A percentile compares a stretch with the other conserved stretches of the same genome.
phyloP scores from a whole-genome alignment of 2,888 invertebrate genomes.

The Drosophila prolongata region DNA sequence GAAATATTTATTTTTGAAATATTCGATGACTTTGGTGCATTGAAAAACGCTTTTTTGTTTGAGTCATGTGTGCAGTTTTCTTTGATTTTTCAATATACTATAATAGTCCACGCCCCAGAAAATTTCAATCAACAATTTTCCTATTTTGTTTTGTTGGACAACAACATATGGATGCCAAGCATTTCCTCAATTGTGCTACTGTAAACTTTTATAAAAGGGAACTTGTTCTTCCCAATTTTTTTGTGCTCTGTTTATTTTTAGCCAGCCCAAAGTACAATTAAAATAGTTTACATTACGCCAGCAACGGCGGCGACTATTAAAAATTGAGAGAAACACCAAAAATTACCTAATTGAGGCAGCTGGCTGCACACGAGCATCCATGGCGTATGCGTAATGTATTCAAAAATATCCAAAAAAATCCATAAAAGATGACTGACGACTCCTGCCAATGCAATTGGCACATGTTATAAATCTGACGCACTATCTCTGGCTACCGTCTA shows the following conservation, averaged over 20 bases:
- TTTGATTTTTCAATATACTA: conserved; percentile 3
- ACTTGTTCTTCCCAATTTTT: conserved; percentile 6
- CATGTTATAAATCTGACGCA: conserved; percentile 62
- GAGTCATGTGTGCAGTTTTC: conserved; percentile 22
- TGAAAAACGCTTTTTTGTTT: conserved; percentile 8
- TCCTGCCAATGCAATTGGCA: conserved; percentile 66
- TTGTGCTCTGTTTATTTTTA: conserved; percentile 40
- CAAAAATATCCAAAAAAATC: conserved; percentile 62
- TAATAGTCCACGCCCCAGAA: conserved; percentile 21
- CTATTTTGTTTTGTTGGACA: conserved; percentile 23
- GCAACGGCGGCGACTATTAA: conserved; percentile 40
- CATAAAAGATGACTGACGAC: conserved; percentile 28
- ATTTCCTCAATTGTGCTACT: conserved; percentile 29
- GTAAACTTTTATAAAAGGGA: conserved; percentile 44
- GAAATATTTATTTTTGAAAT: conserved; percentile 9
- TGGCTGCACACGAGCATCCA: conserved; percentile 40
- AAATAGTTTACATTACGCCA: conserved; percentile 71
- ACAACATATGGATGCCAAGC: conserved; percentile 24
- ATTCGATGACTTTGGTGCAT: conserved; percentile 16
- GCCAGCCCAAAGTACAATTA: conserved; percentile 65
- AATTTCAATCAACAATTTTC: conserved; percentile 25
- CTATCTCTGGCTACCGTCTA: conserved; percentile 14
- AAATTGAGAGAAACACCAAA: conserved; percentile 37
- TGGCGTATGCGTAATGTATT: conserved; percentile 74
- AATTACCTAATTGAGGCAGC: conserved; percentile 72